phyloP scores from a whole-genome alignment of 2,888 invertebrate genomes.

The Chloroclysta siterata region DNA sequence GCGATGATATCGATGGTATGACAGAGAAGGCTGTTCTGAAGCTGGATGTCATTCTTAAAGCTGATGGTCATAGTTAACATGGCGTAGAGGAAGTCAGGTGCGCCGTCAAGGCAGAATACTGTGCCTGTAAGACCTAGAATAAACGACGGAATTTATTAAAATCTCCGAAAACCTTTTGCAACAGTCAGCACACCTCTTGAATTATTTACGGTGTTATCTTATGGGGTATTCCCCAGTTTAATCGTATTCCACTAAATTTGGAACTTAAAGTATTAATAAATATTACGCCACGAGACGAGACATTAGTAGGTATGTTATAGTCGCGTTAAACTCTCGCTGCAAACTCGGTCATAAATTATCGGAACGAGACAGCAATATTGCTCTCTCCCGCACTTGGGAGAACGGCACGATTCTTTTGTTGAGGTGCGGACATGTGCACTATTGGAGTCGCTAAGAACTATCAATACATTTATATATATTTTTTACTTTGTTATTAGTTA shows the following conservation, averaged over 20 bases:
- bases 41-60: constrained; percentile 71
- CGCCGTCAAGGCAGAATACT: constrained; percentile 92
- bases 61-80: constrained; percentile 78
- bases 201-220: background rate
- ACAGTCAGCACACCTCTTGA: background rate
- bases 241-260: background rate
- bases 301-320: too few species aligned
- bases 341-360: too few species aligned
- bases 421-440: too few species aligned
- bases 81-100: constrained; percentile 88
- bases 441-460: too few species aligned
- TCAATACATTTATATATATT: too few species aligned
- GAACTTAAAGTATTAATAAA: too few species aligned
- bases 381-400: too few species aligned
- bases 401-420: too few species aligned
- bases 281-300: too few species aligned
- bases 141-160: background rate
- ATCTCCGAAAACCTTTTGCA: background rate
- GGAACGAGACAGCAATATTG: too few species aligned
- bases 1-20: constrained; percentile 82
- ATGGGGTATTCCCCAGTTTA: background rate
- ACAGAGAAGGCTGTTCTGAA: constrained; percentile 85
- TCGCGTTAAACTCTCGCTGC: too few species aligned
- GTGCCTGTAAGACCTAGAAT: constrained; percentile 82
- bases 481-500: too few species aligned